Base-by-base conservation (phyloP, 2,113 vertebrate species). In the Ptilorrhoa leucosticta region DNA sequence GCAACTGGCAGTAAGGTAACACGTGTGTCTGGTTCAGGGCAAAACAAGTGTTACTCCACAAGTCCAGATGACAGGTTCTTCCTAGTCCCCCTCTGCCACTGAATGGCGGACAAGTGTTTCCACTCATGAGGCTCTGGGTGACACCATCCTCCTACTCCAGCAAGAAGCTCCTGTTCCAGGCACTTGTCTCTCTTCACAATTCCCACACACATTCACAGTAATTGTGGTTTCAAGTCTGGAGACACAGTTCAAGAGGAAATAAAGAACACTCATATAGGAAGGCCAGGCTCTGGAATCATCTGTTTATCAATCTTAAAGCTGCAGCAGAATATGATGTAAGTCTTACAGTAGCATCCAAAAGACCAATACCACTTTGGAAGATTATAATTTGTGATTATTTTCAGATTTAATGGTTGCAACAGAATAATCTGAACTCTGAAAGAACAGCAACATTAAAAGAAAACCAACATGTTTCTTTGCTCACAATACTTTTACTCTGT, bases 101-200 rank as follows among this genome's bases (percentile, higher is more conserved):
- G 13, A 69, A 47, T 5, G 64, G 48, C 1, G 0, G 23, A 45
- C 9, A 3, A 1, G 3, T 1, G 1, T 13, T 40, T 51, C 40
- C 18, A 26, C 22, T 33, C 31, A 21, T 1, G 13, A 3, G 2
- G 47, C 26, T 61, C 35, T 22, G 19, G 28, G 18, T n/a, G 54
- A 40, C n/a, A 64, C 30, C 1, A 2, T 16, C 5, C 71, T 80
- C 68, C 35, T 18, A 19, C 31, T 70, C 20, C 33, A 82, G 39
- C 0, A 4, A 69, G 33, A 44, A 87, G n/a, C 47, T 75, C 54
- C 50, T 20, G 21, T 28, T 83, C 14, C 48, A 68, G 54, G 28
- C 26, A 48, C 53, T 58, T 6, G 0, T 11, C 15, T 77, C 24
- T 72, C 70, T 30, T 51, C 64, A 45, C 0, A 1, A 53, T 45